These are phyloP conservation scores for Doris montereyensis DNA, from an alignment of 2,888 invertebrate species.

Conservation along the genomic window DNA sequence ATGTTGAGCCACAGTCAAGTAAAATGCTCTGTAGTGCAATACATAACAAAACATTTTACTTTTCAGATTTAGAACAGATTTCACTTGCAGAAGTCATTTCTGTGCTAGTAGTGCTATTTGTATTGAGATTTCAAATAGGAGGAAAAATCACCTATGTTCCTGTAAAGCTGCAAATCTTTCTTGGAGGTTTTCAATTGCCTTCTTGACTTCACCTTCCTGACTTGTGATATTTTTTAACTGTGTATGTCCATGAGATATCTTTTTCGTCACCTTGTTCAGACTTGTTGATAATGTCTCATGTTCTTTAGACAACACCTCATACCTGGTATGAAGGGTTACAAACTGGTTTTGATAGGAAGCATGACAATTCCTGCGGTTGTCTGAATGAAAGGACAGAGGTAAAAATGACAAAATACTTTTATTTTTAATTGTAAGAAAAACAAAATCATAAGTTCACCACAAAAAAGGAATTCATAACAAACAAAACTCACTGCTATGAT, in stretches of 20 bases:
- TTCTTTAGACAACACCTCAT: constrained; percentile 28
- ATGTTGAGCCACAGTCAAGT: no score
- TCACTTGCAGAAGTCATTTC: no score
- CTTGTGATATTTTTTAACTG: constrained; percentile 29
- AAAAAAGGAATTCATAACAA: no score
- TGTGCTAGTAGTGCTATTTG: no score
- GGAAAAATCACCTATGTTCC: constrained; percentile 26
- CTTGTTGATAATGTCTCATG: constrained; percentile 12
- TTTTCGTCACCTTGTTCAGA: neutral
- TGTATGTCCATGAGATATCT: constrained; percentile 8
- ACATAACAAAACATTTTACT: no score
- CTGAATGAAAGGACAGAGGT: constrained; percentile 6
- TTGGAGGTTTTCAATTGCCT: constrained; percentile 28
- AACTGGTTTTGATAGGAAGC: constrained; percentile 24
- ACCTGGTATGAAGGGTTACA: constrained; percentile 30
- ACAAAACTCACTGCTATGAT: neutral
- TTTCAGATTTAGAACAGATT: no score
- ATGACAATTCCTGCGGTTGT: constrained; percentile 4
- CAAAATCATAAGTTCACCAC: neutral
- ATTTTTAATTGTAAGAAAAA: neutral
- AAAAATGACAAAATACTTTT: constrained; percentile 12
- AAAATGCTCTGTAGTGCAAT: no score
- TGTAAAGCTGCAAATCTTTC: constrained; percentile 17
- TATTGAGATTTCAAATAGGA: neutral
- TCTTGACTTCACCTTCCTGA: constrained; percentile 37